Conservation (phyloP, 92 coral and sea anemone species). For the Palythoa caribaeorum region DNA sequence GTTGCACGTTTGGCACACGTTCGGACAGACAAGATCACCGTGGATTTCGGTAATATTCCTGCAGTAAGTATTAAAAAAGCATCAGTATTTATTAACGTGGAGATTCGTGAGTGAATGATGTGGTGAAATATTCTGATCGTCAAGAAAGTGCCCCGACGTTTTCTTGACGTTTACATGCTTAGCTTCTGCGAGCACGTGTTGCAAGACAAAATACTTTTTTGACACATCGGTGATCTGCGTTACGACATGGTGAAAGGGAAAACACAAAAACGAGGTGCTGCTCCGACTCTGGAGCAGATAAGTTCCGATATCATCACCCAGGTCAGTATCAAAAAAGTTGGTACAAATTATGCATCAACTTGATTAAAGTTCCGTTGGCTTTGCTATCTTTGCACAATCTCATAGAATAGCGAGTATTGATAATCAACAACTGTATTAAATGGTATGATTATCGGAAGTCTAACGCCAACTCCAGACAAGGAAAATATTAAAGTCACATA, state of each 20-base stretch:
- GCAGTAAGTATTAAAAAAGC: neutral
- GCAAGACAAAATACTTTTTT: neutral
- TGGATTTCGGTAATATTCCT: neutral
- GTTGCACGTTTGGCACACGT: neutral
- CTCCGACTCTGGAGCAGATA: conserved; percentile 95
- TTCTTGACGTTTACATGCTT: neutral
- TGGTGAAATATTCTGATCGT: neutral
- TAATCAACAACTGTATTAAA: too few relatives aligned
- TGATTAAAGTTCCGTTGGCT: too few relatives aligned
- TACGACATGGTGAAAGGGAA: conserved; percentile 60
- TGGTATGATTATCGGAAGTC: too few relatives aligned
- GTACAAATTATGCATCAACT: neutral
- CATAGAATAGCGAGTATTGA: too few relatives aligned
- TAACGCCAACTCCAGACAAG: too few relatives aligned
- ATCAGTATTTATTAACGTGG: neutral
- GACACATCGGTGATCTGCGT: neutral
- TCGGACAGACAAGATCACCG: neutral
- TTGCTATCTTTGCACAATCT: too few relatives aligned
- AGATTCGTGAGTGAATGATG: neutral
- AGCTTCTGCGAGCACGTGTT: conserved; percentile 26
- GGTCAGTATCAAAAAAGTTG: conserved; percentile 52
- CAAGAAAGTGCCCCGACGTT: neutral
- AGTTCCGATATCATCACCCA: conserved; percentile 89
- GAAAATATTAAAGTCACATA: too few relatives aligned
- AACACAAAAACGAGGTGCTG: conserved; percentile 71